These are phyloP conservation scores for Flexamia atlantica DNA, from an alignment of 2,888 invertebrate genomes.

Conservation along the genomic window DNA sequence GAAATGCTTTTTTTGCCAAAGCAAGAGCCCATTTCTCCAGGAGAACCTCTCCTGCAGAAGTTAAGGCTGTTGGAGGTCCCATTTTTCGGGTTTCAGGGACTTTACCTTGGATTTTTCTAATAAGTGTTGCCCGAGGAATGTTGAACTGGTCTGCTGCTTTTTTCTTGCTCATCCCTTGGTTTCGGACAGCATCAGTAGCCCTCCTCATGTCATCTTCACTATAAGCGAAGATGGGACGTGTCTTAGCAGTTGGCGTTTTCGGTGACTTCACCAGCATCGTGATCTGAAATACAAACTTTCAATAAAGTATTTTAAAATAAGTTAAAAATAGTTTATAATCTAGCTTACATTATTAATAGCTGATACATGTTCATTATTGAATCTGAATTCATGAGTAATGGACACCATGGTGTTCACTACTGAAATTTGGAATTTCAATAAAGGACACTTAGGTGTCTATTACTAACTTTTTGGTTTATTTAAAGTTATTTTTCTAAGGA, in stretches of 20 bases:
- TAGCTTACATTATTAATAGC: too few relatives aligned
- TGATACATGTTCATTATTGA: background rate
- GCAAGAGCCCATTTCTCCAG: constrained; percentile 7
- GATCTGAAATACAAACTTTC: background rate
- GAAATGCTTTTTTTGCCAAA: constrained; percentile 26
- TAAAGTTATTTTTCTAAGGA: too few relatives aligned
- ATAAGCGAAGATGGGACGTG: background rate
- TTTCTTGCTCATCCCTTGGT: constrained; percentile 45
- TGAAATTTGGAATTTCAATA: background rate
- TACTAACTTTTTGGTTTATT: constrained; percentile 5
- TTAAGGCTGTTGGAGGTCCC: constrained; percentile 25
- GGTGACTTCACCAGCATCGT: background rate
- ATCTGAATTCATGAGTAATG: background rate
- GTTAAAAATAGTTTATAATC: background rate
- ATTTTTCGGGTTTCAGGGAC: background rate
- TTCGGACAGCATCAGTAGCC: constrained; percentile 28
- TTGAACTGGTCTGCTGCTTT: constrained; percentile 1
- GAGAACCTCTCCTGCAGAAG: constrained; percentile 12
- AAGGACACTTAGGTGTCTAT: background rate
- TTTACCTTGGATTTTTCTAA: constrained; percentile 34
- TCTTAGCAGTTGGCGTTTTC: background rate
- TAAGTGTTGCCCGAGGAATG: constrained; percentile 24
- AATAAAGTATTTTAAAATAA: background rate
- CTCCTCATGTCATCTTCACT: constrained; percentile 2
- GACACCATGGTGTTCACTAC: background rate